A percentile compares a stretch with the other conserved stretches of the same genome.
Evolutionary conservation across 2,888 invertebrate genomes (phyloP).

Genomic region (Coleophora flavipennella): DNA sequence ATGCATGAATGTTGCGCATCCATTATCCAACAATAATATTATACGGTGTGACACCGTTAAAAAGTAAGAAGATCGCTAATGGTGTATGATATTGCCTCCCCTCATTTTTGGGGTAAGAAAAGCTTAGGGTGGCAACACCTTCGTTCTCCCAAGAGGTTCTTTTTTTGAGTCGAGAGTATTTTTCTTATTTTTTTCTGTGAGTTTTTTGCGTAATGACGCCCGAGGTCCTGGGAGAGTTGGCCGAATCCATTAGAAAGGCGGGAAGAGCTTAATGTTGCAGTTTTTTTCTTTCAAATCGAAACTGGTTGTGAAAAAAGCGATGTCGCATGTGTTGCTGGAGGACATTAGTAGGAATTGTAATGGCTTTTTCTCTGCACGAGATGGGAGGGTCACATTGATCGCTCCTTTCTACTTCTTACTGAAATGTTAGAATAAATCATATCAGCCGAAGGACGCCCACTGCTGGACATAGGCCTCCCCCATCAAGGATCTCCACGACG

Average conservation of each 20-base stretch:
- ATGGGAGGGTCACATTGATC: slow-evolving; percentile 18
- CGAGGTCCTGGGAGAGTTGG: slow-evolving; percentile 67
- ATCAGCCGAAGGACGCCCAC: too few species aligned
- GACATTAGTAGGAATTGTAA: slow-evolving; percentile 50
- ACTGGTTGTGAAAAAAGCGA: slow-evolving; percentile 37
- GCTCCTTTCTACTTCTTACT: not conserved
- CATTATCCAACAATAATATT: slow-evolving; percentile 31
- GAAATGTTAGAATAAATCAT: not conserved
- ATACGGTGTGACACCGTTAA: slow-evolving; percentile 69
- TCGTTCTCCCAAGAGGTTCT: slow-evolving; percentile 61
- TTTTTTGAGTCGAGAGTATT: slow-evolving; percentile 42
- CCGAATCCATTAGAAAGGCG: slow-evolving; percentile 70
- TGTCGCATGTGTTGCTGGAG: slow-evolving; percentile 47
- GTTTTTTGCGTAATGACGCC: slow-evolving; percentile 65
- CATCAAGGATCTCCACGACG: too few species aligned
- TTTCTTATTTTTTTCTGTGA: slow-evolving; percentile 43
- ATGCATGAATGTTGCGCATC: slow-evolving; percentile 3
- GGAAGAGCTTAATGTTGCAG: slow-evolving; percentile 62
- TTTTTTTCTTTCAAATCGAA: slow-evolving; percentile 51
- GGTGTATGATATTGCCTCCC: slow-evolving; percentile 75
- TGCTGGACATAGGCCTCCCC: too few species aligned
- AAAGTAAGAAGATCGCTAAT: slow-evolving; percentile 71
- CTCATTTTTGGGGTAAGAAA: slow-evolving; percentile 62
- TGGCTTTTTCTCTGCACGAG: slow-evolving; percentile 29
- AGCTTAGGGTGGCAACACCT: slow-evolving; percentile 68